Base-by-base conservation (phyloP, 2,888 invertebrate species). In the Ptilodon capucinus region DNA sequence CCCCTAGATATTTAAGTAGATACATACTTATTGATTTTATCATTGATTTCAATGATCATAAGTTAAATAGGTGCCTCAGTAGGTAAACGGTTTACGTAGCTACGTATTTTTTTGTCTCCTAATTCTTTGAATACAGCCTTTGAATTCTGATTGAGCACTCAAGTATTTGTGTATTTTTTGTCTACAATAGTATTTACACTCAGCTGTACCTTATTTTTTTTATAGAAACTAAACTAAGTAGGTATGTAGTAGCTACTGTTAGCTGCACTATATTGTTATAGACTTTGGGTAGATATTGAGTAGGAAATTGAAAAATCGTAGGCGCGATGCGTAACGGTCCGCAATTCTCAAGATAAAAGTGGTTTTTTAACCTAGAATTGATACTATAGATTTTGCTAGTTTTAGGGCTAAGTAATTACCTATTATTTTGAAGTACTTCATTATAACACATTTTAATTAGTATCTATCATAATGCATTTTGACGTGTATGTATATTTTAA, bases 251-350 rank as follows among this genome's bases (percentile, higher is more conserved):
- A 45, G 44, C 35, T 36, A 36, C 19, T 40, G n/a, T 39, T 40
- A 42, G 23, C 18, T 18, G 18, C 16, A 36, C 18, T 36, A 17
- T 18, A 13, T 13, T n/a, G n/a, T 19, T 19, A 41, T n/a, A 44
- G 42, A 50, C 54, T 46, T 48, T 34, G 47, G 36, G 40, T 47
- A 57, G 57, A 57, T 46, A 43, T 44, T 40, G 47, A 54, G 54
- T 64, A 64, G 60, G 65, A 70, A 70, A 64, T 55, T 60, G 54
- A 48, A 65, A 59, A 61, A 64, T 51, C 44, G 36, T 38, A 58
- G 57, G 52, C 60, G 56, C 64, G 48, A 57, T 47, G 71, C 69
- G 63, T 68, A 68, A 67, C 69, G 55, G 44, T 42, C 45, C 42
- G 40, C 43, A 25, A 50, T 54, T 48, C 18, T n/a, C n/a, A n/a